Base-by-base conservation (phyloP, 53 echinoderm and acorn worm species). In the Mesocentrotus franciscanus region DNA sequence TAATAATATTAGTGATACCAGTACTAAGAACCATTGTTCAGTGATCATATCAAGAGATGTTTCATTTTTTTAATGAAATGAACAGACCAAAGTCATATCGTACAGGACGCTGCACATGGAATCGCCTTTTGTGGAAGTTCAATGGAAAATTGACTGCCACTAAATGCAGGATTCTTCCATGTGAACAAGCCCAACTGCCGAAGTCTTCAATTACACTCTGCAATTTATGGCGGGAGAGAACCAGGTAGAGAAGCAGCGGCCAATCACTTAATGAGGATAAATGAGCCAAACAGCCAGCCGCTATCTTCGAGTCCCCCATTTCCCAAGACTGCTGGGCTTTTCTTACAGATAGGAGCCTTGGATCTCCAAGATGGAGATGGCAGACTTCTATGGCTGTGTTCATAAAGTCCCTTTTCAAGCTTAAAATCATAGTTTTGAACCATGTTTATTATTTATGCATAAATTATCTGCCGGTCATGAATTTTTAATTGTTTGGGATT, bases 181-280 rank as follows among this genome's bases (percentile, higher is more conserved):
- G 81, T 81, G 42, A 81, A 81, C 42, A 7, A 42, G 3, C 81
- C 72, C 32, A 10, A 6, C 64, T 64, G 17, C 33, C 76, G 42
- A 78, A 36, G 81, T 81, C 81, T 81, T 81, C 81, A 81, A 81
- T 81, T 81, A 81, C 81, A 81, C 81, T 42, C 81, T 81, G 81
- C 81, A 81, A 81, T 81, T 42, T 81, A 81, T 81, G 81, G 36
- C 18, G 17, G 16, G 36, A 36, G 81, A 36, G 81, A 36, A 18
- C 81, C 8, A 4, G 20, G 81, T 39, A 39, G 81, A 81, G 81
- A 81, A 42, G 81, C 81, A 42, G 81, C 33, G 42, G 81, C 81
- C 81, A 81, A 81, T 81, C 81, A 81, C 81, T 81, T 81, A 81
- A 81, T 81, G 81, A 81, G 81, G 81, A 81, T 81, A 81, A 81